Conservation (phyloP, 2,113 vertebrate species). For the Carassius carassius region DNA sequence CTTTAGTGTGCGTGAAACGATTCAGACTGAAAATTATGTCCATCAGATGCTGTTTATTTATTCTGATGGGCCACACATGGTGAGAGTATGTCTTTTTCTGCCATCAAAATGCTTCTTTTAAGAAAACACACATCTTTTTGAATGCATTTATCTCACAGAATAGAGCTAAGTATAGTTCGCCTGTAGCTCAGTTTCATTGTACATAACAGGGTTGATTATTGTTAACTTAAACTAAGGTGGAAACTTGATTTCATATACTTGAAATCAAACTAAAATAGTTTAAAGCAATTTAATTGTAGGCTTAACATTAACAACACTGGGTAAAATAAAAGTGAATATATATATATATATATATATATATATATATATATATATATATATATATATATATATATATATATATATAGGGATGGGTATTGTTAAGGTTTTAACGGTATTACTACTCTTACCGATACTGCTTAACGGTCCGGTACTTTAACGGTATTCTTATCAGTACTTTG, state of each 20-base stretch:
- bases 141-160: not conserved
- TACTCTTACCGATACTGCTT: no score
- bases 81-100: not conserved
- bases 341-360: no score
- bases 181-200: not conserved
- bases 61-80: not conserved
- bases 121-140: not conserved
- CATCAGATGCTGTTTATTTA: slow-evolving; percentile 17
- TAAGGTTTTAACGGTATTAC: no score
- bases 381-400: no score
- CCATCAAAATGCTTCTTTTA: not conserved
- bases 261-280: not conserved
- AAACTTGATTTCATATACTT: not conserved
- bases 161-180: not conserved
- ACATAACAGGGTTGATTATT: not conserved
- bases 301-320: not conserved
- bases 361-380: no score
- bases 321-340: not conserved
- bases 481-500: no score
- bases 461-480: no score
- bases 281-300: not conserved
- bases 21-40: slow-evolving; percentile 2
- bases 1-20: slow-evolving; percentile 1
- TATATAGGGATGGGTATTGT: no score
- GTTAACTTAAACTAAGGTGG: not conserved